Conservation (phyloP, 2,888 invertebrate species). For the Alsophila aescularia region DNA sequence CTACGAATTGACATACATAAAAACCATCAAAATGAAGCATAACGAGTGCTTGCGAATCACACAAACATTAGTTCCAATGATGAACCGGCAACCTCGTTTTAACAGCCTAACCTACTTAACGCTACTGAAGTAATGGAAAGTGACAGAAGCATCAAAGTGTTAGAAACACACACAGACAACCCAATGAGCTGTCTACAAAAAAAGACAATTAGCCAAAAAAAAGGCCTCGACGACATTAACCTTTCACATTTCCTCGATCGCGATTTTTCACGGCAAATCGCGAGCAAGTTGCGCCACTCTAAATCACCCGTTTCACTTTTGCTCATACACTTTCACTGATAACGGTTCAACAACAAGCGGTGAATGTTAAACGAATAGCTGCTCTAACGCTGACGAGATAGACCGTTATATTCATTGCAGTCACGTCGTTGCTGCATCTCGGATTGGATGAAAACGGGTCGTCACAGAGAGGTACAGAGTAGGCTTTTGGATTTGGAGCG, state of each 20-base stretch:
- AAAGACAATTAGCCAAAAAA: conserved; percentile 33
- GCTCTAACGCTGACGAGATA: conserved; percentile 44
- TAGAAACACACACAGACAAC: not conserved
- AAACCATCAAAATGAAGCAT: not conserved
- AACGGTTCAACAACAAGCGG: conserved; percentile 59
- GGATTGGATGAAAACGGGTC: conserved; percentile 42
- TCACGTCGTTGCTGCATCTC: conserved; percentile 28
- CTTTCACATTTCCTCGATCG: conserved; percentile 66
- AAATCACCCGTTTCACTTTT: conserved; percentile 81
- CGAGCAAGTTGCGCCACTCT: conserved; percentile 64
- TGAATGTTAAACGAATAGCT: conserved; percentile 50
- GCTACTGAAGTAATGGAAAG: conserved; percentile 12
- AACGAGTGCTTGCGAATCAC: conserved; percentile 4
- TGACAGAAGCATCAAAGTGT: conserved; percentile 7
- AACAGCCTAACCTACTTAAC: conserved; percentile 13
- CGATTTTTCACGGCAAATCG: conserved; percentile 71
- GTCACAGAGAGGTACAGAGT: conserved; percentile 42
- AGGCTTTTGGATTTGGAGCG: conserved; percentile 40
- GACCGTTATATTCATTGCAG: conserved; percentile 28
- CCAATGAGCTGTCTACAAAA: conserved; percentile 11
- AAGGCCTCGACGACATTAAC: conserved; percentile 39
- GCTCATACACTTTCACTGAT: conserved; percentile 78
- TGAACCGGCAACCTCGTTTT: conserved; percentile 8
- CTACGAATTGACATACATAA: not conserved
- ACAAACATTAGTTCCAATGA: conserved; percentile 14